Conservation (phyloP, 2,888 invertebrate genomes). For the Nysson spinosus region DNA sequence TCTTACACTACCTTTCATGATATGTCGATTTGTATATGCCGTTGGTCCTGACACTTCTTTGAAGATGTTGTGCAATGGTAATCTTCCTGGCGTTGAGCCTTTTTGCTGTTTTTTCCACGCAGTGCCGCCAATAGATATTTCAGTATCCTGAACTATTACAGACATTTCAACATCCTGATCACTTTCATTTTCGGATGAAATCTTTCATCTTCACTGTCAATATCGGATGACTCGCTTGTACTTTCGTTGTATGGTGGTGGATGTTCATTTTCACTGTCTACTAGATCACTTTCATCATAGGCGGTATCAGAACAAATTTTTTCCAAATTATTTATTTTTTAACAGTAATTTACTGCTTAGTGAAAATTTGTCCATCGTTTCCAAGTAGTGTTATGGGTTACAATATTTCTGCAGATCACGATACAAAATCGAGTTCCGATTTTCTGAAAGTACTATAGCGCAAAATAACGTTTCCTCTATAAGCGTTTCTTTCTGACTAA, state of each 20-base stretch:
- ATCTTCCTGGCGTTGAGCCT: background rate
- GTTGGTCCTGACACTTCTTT: background rate
- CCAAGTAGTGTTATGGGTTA: conserved; percentile 17
- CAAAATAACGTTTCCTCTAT: conserved; percentile 2
- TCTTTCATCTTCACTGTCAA: conserved; percentile 21
- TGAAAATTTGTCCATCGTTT: conserved; percentile 5
- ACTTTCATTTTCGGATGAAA: conserved; percentile 25
- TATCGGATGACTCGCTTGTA: conserved; percentile 25
- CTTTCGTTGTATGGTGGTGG: conserved; percentile 19
- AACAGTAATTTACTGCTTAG: conserved; percentile 12
- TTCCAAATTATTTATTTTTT: conserved; percentile 28
- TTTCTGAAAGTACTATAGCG: conserved; percentile 2
- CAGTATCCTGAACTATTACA: background rate
- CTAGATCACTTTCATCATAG: conserved; percentile 22
- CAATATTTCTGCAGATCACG: background rate
- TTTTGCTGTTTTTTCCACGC: background rate
- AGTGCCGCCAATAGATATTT: background rate
- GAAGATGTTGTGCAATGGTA: background rate
- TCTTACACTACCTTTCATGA: background rate
- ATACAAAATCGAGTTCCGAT: conserved; percentile 2
- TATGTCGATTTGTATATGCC: background rate
- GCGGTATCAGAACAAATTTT: conserved; percentile 22
- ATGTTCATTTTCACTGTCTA: conserved; percentile 10
- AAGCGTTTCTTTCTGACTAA: conserved; percentile 1
- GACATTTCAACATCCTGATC: conserved; percentile 8